Evolutionary conservation across 2,113 vertebrate genomes (phyloP).

Genomic region (Psettodes erumei): DNA sequence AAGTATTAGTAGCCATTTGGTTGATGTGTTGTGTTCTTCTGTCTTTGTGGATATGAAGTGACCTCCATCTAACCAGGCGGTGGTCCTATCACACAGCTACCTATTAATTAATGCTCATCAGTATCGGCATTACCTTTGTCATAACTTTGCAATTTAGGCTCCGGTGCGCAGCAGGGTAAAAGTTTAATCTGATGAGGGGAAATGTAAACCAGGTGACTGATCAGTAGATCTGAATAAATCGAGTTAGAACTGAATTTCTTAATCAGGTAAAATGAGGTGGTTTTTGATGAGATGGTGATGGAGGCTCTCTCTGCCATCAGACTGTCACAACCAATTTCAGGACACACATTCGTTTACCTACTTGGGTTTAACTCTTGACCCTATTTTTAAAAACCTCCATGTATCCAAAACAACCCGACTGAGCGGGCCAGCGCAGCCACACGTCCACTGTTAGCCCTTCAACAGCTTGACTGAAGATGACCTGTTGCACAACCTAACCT

Average conservation of each 20-base stretch:
- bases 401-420: not conserved
- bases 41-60: too few relatives aligned
- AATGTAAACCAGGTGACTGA: constrained; percentile 57
- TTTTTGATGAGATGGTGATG: constrained; percentile 42
- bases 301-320: constrained; percentile 32
- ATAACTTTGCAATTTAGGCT: constrained; percentile 9
- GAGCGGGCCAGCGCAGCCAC: not conserved
- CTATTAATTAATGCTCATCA: not conserved
- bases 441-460: not conserved
- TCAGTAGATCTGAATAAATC: constrained; percentile 30
- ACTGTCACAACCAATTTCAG: not conserved
- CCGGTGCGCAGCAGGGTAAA: constrained; percentile 6
- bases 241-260: constrained; percentile 25
- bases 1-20: too few relatives aligned
- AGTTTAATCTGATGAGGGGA: constrained; percentile 43
- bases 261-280: constrained; percentile 40
- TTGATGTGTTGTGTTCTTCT: too few relatives aligned
- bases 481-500: not conserved
- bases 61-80: too few relatives aligned
- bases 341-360: constrained; percentile 14
- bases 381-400: not conserved
- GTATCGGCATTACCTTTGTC: not conserved
- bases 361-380: not conserved
- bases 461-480: not conserved
- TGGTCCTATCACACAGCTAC: too few relatives aligned